phyloP scores from a whole-genome alignment of 1,140 invertebrate species.

The Phymastichus coffea region DNA sequence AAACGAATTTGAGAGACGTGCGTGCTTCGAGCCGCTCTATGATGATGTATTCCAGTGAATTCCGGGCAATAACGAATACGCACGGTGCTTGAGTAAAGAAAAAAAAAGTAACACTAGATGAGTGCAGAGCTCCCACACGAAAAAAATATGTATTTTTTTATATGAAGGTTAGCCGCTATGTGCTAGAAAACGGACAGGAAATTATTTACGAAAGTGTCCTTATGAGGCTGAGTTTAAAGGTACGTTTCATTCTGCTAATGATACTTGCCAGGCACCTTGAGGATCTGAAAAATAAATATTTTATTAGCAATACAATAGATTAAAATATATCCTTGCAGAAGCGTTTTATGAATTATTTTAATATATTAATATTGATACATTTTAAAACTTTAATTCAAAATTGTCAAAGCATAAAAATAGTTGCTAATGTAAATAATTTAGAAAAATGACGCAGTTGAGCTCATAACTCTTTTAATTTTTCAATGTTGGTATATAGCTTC shows the following conservation, averaged over 20 bases:
- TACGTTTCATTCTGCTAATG: constrained; percentile 21
- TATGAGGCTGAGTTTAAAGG: constrained; percentile 16
- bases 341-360: too few species aligned
- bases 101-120: neutral
- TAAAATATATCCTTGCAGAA: too few species aligned
- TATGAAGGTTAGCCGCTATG: neutral
- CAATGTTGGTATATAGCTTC: neutral
- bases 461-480: constrained; percentile 13
- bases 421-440: too few species aligned
- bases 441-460: too few species aligned
- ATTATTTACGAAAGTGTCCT: neutral
- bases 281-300: neutral
- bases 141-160: neutral
- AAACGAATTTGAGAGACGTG: constrained; percentile 18
- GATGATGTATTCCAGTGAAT: neutral
- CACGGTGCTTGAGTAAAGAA: neutral
- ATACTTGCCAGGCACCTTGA: neutral
- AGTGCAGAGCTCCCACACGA: neutral
- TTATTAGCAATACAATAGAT: neutral
- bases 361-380: too few species aligned
- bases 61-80: neutral
- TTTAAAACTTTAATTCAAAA: too few species aligned
- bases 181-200: neutral
- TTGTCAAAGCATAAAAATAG: too few species aligned
- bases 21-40: neutral